These are phyloP conservation scores for Tipula unca DNA, from an alignment of 2,888 invertebrate species.

Conservation along the genomic window DNA sequence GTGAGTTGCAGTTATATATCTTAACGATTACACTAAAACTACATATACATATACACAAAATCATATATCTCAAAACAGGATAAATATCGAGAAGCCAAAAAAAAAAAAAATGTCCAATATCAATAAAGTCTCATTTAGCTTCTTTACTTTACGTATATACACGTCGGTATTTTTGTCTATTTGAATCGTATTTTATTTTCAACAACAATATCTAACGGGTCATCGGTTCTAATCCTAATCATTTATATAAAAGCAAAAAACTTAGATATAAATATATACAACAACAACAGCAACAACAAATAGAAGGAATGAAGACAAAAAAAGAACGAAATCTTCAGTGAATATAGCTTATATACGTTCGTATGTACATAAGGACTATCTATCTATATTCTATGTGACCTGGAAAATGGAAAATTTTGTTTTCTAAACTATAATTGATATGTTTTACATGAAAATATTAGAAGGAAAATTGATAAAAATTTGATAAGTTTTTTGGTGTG, in stretches of 20 bases:
- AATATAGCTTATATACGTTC: background rate
- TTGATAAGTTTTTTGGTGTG: constrained; percentile 8
- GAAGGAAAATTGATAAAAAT: background rate
- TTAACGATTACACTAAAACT: background rate
- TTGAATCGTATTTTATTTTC: constrained; percentile 14
- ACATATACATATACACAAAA: constrained; percentile 20
- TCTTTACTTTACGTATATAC: constrained; percentile 16
- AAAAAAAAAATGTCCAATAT: constrained; percentile 25
- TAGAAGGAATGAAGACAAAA: background rate
- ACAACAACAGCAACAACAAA: background rate
- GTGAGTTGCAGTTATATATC: background rate
- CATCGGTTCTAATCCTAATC: constrained; percentile 18
- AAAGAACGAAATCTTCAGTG: background rate
- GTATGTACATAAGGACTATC: background rate
- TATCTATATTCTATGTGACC: constrained; percentile 8
- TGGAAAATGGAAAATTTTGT: constrained; percentile 14
- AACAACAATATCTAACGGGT: constrained; percentile 17
- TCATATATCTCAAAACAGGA: constrained; percentile 19
- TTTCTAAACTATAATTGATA: constrained; percentile 14
- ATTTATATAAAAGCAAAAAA: constrained; percentile 14
- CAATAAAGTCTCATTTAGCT: constrained; percentile 26
- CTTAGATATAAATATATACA: background rate
- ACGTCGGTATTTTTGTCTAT: background rate
- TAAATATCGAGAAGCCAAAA: background rate
- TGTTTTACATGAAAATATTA: constrained; percentile 4